Conservation (phyloP, 2,888 invertebrate species). For the Terebella lapidaria region DNA sequence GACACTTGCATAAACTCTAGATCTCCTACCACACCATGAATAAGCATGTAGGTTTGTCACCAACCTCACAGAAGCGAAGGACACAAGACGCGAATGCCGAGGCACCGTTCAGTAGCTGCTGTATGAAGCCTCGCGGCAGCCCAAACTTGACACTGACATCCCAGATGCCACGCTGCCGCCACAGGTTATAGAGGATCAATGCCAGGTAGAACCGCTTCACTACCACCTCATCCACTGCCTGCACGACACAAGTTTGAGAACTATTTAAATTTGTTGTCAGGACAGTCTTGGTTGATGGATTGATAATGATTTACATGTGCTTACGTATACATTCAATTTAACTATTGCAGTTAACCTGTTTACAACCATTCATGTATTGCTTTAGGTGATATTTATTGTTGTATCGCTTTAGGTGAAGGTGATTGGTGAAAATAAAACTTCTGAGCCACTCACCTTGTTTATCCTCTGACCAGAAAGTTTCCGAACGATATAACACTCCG, state of each 20-base stretch:
- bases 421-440: too few species aligned
- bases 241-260: not conserved
- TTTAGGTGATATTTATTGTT: too few species aligned
- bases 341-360: not conserved
- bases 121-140: slow-evolving; percentile 73
- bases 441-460: too few species aligned
- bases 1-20: too few species aligned
- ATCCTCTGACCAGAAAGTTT: slow-evolving; percentile 64
- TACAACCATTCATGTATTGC: too few species aligned
- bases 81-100: slow-evolving; percentile 72
- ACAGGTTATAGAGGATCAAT: slow-evolving; percentile 71
- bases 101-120: slow-evolving; percentile 68
- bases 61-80: slow-evolving; percentile 70
- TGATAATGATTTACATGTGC: not conserved
- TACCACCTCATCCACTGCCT: slow-evolving; percentile 50
- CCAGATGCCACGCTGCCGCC: slow-evolving; percentile 54
- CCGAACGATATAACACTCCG: slow-evolving; percentile 67
- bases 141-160: slow-evolving; percentile 65
- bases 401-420: too few species aligned
- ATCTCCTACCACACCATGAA: too few species aligned
- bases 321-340: not conserved
- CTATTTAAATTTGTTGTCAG: not conserved
- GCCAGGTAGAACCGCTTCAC: slow-evolving; percentile 79
- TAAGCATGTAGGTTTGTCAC: not conserved
- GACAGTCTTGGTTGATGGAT: not conserved